These are phyloP conservation scores for Hypocryptadius cinnamomeus DNA, from an alignment of 2,113 vertebrate species.

Conservation along the genomic window DNA sequence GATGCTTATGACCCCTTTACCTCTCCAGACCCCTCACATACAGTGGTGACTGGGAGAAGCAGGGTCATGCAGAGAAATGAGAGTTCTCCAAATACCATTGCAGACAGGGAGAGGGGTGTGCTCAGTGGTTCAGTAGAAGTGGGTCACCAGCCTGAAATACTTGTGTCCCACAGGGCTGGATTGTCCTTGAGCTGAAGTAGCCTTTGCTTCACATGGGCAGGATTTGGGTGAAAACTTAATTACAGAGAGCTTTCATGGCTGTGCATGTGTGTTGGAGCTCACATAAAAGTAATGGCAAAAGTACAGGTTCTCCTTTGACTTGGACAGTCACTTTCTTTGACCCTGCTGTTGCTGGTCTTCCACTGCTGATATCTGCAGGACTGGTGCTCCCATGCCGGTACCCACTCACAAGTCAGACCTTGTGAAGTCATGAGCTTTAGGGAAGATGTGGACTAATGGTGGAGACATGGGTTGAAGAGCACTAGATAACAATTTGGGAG, in stretches of 20 bases:
- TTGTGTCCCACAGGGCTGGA: not conserved
- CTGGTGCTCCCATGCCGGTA: not conserved
- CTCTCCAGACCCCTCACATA: not conserved
- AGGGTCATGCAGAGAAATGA: not conserved
- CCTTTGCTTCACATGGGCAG: not conserved
- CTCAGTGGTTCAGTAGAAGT: not conserved
- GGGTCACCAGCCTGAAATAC: not conserved
- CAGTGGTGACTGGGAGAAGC: not conserved
- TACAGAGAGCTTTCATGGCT: not conserved
- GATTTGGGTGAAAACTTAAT: not conserved
- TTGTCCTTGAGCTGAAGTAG: not conserved
- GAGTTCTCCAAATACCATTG: not conserved
- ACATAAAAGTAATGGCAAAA: not conserved
- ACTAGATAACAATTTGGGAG: not conserved
- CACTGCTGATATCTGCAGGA: not conserved
- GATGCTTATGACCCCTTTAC: not conserved
- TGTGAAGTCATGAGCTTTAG: not conserved
- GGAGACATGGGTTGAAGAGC: not conserved
- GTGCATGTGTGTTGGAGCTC: not conserved
- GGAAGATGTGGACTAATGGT: not conserved
- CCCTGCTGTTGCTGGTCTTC: not conserved
- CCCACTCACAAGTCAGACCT: not conserved
- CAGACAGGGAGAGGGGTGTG: not conserved
- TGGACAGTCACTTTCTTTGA: not conserved
- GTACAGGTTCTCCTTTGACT: not conserved